These are phyloP conservation scores for Rhadina sibilatrix DNA, from an alignment of 2,113 vertebrate genomes.

Conservation along the genomic window DNA sequence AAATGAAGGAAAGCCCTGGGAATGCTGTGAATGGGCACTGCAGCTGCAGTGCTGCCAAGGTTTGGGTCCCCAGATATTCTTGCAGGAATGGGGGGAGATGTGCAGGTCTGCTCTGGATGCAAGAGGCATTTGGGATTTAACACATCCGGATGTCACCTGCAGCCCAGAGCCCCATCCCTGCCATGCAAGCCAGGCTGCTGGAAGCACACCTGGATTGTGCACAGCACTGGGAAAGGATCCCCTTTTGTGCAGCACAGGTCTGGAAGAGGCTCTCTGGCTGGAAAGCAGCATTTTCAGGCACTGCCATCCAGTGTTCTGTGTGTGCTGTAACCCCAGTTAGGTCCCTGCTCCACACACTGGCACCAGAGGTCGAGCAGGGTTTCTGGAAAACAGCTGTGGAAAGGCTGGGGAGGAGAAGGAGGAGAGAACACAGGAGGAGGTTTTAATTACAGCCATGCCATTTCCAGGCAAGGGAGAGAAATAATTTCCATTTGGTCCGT, in stretches of 20 bases:
- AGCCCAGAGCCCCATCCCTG: not conserved
- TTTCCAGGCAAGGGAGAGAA: not conserved
- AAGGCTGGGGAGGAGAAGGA: not conserved
- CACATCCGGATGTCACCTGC: rapidly evolving
- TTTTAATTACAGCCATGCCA: not conserved
- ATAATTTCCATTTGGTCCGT: not conserved
- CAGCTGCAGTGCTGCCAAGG: not conserved
- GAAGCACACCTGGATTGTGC: not conserved
- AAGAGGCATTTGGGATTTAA: not conserved
- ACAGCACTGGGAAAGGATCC: not conserved
- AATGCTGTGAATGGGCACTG: not conserved
- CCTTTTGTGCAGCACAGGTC: not conserved
- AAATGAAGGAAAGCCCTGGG: not conserved
- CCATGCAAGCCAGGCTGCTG: rapidly evolving
- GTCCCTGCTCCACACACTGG: not conserved
- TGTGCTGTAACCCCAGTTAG: not conserved
- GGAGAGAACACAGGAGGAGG: not conserved
- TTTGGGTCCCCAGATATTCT: not conserved
- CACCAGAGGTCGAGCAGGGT: not conserved
- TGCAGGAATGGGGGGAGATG: not conserved
- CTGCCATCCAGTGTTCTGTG: not conserved
- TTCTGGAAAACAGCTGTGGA: not conserved
- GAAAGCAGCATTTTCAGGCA: not conserved
- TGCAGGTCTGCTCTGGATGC: not conserved
- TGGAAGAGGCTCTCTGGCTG: not conserved